Evolutionary conservation across 2,113 vertebrate species (phyloP).

Genomic region (Nothoprocta perdicaria): DNA sequence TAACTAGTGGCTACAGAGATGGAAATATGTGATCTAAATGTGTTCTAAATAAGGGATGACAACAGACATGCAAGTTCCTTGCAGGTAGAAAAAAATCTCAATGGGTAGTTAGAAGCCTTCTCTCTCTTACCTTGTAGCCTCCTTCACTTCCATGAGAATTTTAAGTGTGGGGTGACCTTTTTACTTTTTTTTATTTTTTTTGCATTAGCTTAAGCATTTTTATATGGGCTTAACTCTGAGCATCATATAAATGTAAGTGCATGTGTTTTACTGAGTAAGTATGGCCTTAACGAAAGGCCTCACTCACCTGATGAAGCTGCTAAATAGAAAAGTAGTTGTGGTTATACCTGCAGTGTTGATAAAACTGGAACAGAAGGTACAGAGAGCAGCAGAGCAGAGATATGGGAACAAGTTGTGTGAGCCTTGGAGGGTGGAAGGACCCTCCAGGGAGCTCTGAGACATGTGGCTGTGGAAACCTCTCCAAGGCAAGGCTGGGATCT

Average conservation of each 20-base stretch:
- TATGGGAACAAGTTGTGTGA: neutral
- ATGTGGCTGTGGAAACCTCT: neutral
- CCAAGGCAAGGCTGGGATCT: neutral
- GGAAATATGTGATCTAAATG: neutral
- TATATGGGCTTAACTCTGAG: neutral
- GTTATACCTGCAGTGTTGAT: neutral
- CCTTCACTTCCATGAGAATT: neutral
- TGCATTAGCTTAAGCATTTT: neutral
- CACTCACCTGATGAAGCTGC: neutral
- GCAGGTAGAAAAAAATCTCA: neutral
- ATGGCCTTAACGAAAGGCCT: neutral
- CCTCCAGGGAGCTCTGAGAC: neutral
- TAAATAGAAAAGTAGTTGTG: neutral
- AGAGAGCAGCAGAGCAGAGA: neutral
- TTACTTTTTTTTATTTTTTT: neutral
- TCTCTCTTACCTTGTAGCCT: neutral
- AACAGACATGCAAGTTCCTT: neutral
- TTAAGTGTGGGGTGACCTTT: neutral
- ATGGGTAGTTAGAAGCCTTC: neutral
- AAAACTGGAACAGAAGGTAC: neutral
- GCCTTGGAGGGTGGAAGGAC: neutral
- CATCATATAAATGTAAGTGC: neutral
- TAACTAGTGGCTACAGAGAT: neutral
- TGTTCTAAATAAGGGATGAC: neutral
- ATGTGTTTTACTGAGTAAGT: neutral